Percentiles rank a stretch among this genome's conserved stretches.
Evolutionary conservation across 1,140 invertebrate genomes (phyloP).

Genomic region (Chironomus tepperi): DNA sequence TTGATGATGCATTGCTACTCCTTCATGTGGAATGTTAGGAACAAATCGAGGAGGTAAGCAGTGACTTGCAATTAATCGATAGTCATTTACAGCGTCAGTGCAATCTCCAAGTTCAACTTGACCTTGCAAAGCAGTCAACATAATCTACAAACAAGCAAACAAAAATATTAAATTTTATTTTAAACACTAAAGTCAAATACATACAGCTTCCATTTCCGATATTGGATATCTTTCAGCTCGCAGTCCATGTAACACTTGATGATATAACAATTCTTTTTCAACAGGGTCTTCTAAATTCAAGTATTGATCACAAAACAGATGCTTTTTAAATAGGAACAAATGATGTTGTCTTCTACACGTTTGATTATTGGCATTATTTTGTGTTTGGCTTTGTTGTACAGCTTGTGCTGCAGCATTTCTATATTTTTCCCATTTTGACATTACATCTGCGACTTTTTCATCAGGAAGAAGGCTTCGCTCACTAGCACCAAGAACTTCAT

Average conservation of each 20-base stretch:
- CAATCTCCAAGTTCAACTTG: conserved; percentile 87
- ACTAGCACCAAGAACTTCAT: conserved; percentile 56
- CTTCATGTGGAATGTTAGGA: conserved; percentile 61
- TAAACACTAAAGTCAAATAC: too few species aligned
- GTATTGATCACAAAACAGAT: conserved; percentile 79
- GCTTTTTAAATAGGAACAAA: conserved; percentile 84
- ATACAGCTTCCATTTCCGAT: conserved; percentile 85
- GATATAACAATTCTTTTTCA: conserved; percentile 92
- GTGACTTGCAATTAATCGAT: conserved; percentile 63
- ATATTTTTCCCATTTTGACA: conserved; percentile 91
- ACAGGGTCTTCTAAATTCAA: conserved; percentile 79
- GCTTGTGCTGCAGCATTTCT: conserved; percentile 50
- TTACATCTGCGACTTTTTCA: conserved; percentile 87
- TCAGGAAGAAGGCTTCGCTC: conserved; percentile 74
- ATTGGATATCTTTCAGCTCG: conserved; percentile 84
- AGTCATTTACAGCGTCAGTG: conserved; percentile 56
- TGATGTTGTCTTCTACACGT: conserved; percentile 42
- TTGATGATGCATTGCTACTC: conserved; percentile 79
- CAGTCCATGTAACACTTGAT: conserved; percentile 85
- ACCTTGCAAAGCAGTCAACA: conserved; percentile 87
- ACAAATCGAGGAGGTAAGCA: conserved; percentile 76
- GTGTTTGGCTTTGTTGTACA: conserved; percentile 37
- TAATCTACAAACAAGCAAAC: conserved; percentile 54
- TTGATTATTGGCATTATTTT: conserved; percentile 21
- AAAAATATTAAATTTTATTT: conserved; percentile 11